Conservation (phyloP, 1,140 invertebrate genomes). For the Linepithema humile region DNA sequence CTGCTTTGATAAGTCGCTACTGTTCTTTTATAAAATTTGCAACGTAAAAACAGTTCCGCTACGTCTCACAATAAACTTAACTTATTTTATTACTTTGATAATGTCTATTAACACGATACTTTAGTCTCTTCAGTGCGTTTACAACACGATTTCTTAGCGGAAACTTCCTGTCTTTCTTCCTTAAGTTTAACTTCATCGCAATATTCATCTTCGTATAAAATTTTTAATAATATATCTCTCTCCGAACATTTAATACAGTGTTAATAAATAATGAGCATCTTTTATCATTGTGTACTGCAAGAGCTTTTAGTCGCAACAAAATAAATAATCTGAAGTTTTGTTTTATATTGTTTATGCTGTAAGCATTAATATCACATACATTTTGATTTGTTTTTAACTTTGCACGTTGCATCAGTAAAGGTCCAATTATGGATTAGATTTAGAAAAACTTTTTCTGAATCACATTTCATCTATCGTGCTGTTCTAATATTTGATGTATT, state of each 20-base stretch:
- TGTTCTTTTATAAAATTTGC: not conserved
- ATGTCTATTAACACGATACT: constrained; percentile 22
- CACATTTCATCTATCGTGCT: not conserved
- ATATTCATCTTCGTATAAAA: not conserved
- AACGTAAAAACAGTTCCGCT: not conserved
- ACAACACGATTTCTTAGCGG: not conserved
- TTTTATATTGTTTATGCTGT: too few species aligned
- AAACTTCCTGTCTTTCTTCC: not conserved
- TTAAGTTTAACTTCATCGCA: not conserved
- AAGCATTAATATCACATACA: too few species aligned
- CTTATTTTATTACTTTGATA: constrained; percentile 4
- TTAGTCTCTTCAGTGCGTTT: not conserved
- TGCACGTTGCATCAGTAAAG: too few species aligned
- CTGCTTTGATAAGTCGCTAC: not conserved
- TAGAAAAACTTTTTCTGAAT: not conserved
- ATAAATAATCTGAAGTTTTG: not conserved
- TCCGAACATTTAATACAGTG: not conserved
- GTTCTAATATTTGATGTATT: not conserved
- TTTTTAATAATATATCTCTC: not conserved
- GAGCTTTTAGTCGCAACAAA: not conserved
- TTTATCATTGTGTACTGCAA: not conserved
- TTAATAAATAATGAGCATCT: not conserved
- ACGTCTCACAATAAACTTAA: not conserved
- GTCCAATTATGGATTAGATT: not conserved
- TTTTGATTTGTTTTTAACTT: too few species aligned